phyloP scores from a whole-genome alignment of 2,888 invertebrate genomes.

The Erebia aethiops region DNA sequence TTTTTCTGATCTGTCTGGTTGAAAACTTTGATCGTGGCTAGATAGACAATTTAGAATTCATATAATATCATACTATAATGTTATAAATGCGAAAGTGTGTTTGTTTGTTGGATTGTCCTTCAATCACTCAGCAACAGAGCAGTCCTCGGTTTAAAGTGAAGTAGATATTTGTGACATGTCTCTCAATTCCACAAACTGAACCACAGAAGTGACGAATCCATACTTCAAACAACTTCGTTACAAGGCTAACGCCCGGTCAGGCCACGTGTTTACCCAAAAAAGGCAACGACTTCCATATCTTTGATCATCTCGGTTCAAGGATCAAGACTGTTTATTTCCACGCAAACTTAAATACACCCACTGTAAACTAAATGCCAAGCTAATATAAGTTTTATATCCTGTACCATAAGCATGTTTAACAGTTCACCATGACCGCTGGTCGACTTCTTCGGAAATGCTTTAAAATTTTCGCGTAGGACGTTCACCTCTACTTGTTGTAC shows the following conservation, averaged over 20 bases:
- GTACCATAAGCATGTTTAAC: conserved; percentile 25
- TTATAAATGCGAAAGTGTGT: too few species aligned
- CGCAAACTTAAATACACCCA: conserved; percentile 13
- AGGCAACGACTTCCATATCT: conserved; percentile 54
- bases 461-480: conserved; percentile 45
- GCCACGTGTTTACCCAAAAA: conserved; percentile 46
- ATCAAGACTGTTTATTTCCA: conserved; percentile 47
- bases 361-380: conserved; percentile 38
- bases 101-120: too few species aligned
- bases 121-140: too few species aligned
- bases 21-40: too few species aligned
- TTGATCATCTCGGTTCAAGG: conserved; percentile 52
- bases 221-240: conserved; percentile 2
- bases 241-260: conserved; percentile 5
- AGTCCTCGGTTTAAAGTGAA: too few species aligned
- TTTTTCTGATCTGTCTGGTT: too few species aligned
- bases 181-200: conserved; percentile 20
- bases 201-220: conserved; percentile 15
- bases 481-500: conserved; percentile 39
- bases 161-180: not conserved
- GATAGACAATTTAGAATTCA: too few species aligned
- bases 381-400: conserved; percentile 32
- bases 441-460: conserved; percentile 41
- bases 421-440: not conserved
- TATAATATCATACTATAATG: too few species aligned